Evolutionary conservation across 1,140 invertebrate genomes (phyloP), one percentile per base, ranked within the genome.

Genomic region (Nasonia longicornis): DNA sequence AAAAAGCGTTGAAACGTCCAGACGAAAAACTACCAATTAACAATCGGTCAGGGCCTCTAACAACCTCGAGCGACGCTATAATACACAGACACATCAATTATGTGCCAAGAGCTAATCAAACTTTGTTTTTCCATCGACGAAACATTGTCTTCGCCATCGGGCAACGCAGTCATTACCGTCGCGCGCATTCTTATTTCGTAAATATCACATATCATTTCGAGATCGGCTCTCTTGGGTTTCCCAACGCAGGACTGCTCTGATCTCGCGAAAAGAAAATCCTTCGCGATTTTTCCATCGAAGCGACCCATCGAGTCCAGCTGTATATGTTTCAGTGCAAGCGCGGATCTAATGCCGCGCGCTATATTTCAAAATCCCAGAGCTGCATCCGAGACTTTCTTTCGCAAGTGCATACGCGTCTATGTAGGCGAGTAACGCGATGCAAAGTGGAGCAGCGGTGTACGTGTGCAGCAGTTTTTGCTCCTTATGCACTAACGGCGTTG

Each of bases 181-280:
- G 31, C 11, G 66, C 26, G 16, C 22, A 8, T 20, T 58, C 52
- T 29, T 29, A 67, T 67, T 67, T 67, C 66, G 66, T 31, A 67
- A 67, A 67, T 67, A 67, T 67, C 66, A 31, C 66, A 31, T 29
- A 67, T 67, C 10, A 67, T 67, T 67, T 67, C 22, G 66, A 67
- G 66, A 26, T n/a, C 2, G 26, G 14, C 52, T 20, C 52, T 58
- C 12, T 58, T 22, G 64, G 26, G 26, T 66, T 66, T 66, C n/a
- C 22, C 64, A 66, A 66, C 26, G 12, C 63, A 66, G 26, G 26
- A 26, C 26, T 26, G 26, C 26, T 26, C 26, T 26, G 26, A 26
- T 26, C 2, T 8, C 66, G 66, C 66, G 66, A 26, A 29, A 29
- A 29, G 29, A 67, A 26, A 31, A 26, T 29, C 66, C 11, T 10